Conservation (phyloP, 2,113 vertebrate genomes). For the Garra rufa region DNA sequence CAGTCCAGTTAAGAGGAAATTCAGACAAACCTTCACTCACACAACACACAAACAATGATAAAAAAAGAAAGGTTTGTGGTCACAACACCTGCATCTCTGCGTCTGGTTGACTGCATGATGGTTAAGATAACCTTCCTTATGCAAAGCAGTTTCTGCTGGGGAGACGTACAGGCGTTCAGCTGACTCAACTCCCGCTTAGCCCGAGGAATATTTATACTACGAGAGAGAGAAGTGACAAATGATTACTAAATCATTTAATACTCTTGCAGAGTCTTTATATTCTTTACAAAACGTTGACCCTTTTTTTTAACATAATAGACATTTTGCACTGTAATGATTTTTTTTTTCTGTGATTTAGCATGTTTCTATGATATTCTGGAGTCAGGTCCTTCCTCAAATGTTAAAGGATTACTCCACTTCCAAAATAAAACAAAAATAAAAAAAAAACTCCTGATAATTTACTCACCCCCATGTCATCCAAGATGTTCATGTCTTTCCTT, state of each 20-base stretch:
- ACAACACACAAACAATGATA: constrained; percentile 21
- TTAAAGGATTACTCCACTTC: too few species aligned
- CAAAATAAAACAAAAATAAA: too few species aligned
- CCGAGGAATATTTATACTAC: constrained; percentile 90
- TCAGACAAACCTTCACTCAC: too few species aligned
- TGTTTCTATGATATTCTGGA: neutral
- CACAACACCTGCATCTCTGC: constrained; percentile 79
- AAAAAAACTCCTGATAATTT: too few species aligned
- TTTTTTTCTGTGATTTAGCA: neutral
- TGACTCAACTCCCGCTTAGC: constrained; percentile 91
- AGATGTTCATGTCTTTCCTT: too few species aligned
- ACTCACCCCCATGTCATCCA: too few species aligned
- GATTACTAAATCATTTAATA: neutral
- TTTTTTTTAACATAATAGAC: too few species aligned
- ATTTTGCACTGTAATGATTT: neutral
- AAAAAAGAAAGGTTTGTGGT: neutral
- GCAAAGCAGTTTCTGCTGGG: constrained; percentile 92
- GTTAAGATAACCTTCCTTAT: constrained; percentile 85
- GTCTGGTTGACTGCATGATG: constrained; percentile 86
- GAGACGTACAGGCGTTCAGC: constrained; percentile 90
- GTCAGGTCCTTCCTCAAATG: neutral
- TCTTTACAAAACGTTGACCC: neutral
- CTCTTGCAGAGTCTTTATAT: neutral
- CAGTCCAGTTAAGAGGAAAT: too few species aligned
- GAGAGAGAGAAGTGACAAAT: neutral